Percentiles rank a stretch among this genome's conserved stretches.
These are phyloP conservation scores for Danionella cerebrum DNA, from an alignment of 2,113 vertebrate genomes.

Conservation along the genomic window DNA sequence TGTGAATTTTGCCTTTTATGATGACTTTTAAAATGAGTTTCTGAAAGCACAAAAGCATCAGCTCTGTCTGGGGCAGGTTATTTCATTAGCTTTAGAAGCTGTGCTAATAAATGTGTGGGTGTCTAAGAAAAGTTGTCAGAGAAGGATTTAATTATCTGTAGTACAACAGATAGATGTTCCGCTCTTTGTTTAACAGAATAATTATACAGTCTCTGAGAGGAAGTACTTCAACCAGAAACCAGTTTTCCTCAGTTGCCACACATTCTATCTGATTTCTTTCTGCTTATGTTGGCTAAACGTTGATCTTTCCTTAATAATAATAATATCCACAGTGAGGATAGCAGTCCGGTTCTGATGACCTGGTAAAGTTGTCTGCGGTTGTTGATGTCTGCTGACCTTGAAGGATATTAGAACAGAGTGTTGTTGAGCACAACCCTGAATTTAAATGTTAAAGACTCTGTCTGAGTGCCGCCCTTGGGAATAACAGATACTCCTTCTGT, in stretches of 20 bases:
- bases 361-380: not conserved
- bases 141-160: not conserved
- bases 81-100: not conserved
- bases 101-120: not conserved
- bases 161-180: not conserved
- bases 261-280: not conserved
- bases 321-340: constrained; percentile 8
- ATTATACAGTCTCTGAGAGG: not conserved
- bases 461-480: not conserved
- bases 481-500: not conserved
- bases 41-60: no score
- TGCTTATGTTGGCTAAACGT: constrained; percentile 5
- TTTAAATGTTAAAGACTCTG: not conserved
- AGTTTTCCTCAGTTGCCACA: not conserved
- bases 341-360: constrained; percentile 3
- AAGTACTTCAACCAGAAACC: not conserved
- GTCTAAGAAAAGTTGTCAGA: not conserved
- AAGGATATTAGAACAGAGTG: constrained; percentile 4
- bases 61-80: no score
- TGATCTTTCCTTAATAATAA: constrained; percentile 15
- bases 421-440: not conserved
- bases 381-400: not conserved
- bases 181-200: not conserved
- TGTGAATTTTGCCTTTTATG: no score
- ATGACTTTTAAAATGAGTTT: no score